These are phyloP conservation scores for Cylas formicarius DNA, from an alignment of 1,140 invertebrate species.

Conservation along the genomic window DNA sequence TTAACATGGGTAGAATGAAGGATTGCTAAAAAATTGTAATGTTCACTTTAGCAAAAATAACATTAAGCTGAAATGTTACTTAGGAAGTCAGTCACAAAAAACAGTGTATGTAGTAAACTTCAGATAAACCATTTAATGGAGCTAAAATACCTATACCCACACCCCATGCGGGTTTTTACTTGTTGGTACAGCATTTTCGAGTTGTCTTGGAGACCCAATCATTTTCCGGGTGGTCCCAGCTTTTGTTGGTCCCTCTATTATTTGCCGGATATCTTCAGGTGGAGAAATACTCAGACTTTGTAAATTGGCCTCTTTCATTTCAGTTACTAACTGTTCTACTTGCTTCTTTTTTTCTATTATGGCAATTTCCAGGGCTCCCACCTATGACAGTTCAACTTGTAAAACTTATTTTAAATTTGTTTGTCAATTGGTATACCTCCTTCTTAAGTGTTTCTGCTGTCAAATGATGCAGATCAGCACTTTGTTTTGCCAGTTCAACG, in stretches of 20 bases:
- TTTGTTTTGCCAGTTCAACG: slow-evolving; percentile 73
- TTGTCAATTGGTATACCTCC: slow-evolving; percentile 48
- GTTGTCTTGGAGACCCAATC: slow-evolving; percentile 80
- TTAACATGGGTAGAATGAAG: too few species aligned
- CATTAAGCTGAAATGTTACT: too few species aligned
- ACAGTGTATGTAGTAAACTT: too few species aligned
- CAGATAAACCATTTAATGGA: too few species aligned
- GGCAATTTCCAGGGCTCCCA: slow-evolving; percentile 64
- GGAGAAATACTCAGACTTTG: slow-evolving; percentile 78
- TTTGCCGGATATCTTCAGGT: slow-evolving; percentile 70
- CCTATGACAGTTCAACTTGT: slow-evolving; percentile 39
- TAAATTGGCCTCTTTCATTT: slow-evolving; percentile 89
- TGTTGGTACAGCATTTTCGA: slow-evolving; percentile 88
- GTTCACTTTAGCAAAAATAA: too few species aligned
- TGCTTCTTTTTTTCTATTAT: slow-evolving; percentile 80
- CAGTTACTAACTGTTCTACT: slow-evolving; percentile 74
- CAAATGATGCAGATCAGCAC: slow-evolving; percentile 70
- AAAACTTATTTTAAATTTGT: not conserved
- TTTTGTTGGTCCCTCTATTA: slow-evolving; percentile 74
- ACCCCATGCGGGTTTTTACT: slow-evolving; percentile 94
- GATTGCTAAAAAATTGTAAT: too few species aligned
- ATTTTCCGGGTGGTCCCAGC: slow-evolving; percentile 81
- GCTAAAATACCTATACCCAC: slow-evolving; percentile 65
- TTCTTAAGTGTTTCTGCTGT: slow-evolving; percentile 73
- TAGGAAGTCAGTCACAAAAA: too few species aligned